phyloP scores from a whole-genome alignment of 1,140 invertebrate genomes.

The Temnothorax curvispinosus region DNA sequence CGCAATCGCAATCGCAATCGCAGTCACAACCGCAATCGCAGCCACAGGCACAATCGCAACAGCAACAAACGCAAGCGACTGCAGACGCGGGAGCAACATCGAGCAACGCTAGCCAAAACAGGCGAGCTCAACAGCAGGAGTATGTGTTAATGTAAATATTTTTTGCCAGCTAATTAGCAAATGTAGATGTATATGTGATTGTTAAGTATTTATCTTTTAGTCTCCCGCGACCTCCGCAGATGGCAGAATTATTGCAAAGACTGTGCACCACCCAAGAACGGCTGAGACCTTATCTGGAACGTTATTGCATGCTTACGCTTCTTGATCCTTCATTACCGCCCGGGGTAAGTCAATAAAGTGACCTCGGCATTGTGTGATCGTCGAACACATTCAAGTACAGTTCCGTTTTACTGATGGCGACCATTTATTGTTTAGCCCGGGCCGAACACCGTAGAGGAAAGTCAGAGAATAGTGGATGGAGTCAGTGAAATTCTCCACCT shows the following conservation, averaged over 20 bases:
- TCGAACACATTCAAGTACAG: background rate
- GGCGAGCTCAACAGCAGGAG: constrained; percentile 58
- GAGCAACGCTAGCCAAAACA: constrained; percentile 42
- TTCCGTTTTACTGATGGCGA: background rate
- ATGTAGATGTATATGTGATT: background rate
- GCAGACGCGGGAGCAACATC: constrained; percentile 20
- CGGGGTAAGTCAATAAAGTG: constrained; percentile 82
- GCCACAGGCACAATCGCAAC: constrained; percentile 42
- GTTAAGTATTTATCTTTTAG: constrained; percentile 65
- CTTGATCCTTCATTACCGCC: constrained; percentile 87
- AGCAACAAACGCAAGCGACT: background rate
- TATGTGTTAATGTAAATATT: background rate
- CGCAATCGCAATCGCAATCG: constrained; percentile 29
- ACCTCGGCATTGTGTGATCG: background rate
- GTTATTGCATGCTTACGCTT: constrained; percentile 87
- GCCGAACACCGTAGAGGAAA: constrained; percentile 83
- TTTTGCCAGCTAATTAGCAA: background rate
- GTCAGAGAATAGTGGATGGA: constrained; percentile 89
- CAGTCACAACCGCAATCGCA: constrained; percentile 43
- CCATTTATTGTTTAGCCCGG: constrained; percentile 78
- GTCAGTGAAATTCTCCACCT: constrained; percentile 93
- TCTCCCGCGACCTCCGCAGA: constrained; percentile 85
- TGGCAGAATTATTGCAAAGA: constrained; percentile 88
- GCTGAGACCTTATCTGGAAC: constrained; percentile 88
- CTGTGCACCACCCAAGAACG: constrained; percentile 87